Percentiles rank a stretch among this genome's conserved stretches.
phyloP scores from a whole-genome alignment of 2,888 invertebrate species.

The Sclerodermus sp. region DNA sequence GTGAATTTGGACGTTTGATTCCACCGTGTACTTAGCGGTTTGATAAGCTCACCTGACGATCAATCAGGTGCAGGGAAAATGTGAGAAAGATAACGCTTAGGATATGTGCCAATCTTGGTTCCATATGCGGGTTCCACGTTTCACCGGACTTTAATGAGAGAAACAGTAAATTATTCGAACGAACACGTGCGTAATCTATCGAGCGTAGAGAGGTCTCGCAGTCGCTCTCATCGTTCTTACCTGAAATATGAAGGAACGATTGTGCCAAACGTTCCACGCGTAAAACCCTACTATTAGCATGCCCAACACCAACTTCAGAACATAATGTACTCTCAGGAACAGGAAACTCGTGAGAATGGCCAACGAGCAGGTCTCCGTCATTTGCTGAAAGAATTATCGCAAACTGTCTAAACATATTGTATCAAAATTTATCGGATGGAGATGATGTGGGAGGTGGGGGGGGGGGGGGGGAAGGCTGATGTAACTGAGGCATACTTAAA shows the following conservation, averaged over 20 bases:
- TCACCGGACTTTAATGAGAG: constrained; percentile 63
- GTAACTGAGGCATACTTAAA: too few species aligned
- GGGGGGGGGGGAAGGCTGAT: too few species aligned
- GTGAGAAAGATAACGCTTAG: constrained; percentile 74
- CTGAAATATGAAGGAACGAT: constrained; percentile 62
- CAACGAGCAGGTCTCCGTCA: constrained; percentile 71
- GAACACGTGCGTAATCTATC: too few species aligned
- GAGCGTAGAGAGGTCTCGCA: too few species aligned
- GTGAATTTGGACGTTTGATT: constrained; percentile 19
- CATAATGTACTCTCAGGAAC: constrained; percentile 82
- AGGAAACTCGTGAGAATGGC: constrained; percentile 74
- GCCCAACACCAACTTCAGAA: constrained; percentile 77
- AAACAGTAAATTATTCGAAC: background rate
- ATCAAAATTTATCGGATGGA: too few species aligned
- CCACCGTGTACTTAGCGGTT: constrained; percentile 17
- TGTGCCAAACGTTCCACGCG: constrained; percentile 68
- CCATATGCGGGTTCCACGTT: constrained; percentile 71
- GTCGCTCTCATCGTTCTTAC: constrained; percentile 53
- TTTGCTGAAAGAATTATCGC: constrained; percentile 65
- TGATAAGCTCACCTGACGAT: constrained; percentile 68
- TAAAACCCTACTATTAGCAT: constrained; percentile 68
- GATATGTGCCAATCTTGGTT: constrained; percentile 72
- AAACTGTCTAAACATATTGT: background rate
- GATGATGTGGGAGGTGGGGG: too few species aligned
- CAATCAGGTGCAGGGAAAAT: constrained; percentile 79